Evolutionary conservation across 1,140 invertebrate genomes (phyloP), one percentile per base, ranked within the genome.

Genomic region (Euura lappo): DNA sequence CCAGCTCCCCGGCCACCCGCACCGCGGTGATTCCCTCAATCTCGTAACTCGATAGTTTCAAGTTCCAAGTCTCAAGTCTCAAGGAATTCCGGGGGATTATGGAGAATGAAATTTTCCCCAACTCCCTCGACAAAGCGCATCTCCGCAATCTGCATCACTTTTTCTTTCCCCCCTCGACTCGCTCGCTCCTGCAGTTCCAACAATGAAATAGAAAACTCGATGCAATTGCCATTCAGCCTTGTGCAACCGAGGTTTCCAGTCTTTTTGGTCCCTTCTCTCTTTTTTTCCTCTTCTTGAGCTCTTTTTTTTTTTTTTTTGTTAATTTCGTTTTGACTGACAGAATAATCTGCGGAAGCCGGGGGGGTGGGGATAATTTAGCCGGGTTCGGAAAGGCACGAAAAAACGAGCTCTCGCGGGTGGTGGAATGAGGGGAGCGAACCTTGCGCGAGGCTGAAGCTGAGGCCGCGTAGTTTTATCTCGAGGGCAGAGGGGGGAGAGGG

Each of bases 301-400:
- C 45, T 65, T 43, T 71, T 71, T 43, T 45, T 65, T n/a, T 68
- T 69, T 71, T 7, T 76, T 79, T 79, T 77, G 68, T 72, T 75
- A 79, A 79, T 78, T 79, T 74, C 45, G 70, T 68, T 66, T 71
- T 79, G 76, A 77, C 78, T 78, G 76, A 72, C 71, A 75, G 74
- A 72, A 76, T 78, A 74, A 78, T 78, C 74, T 74, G 72, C 70
- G 47, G 65, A 47, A 70, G 77, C 74, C 65, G 74, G 72, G 71
- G 28, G 28, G n/a, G n/a, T n/a, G 45, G 68, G 69, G 79, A 79
- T 76, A 78, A 80, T 74, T 79, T 73, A 70, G 75, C 73, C 67
- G 68, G 51, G 7, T 70, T 68, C 66, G 28, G 44, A 68, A 68
- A 44, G 68, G 44, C 74, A 51, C 46, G 70, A 68, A 77, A 68